phyloP scores from a whole-genome alignment of 2,888 invertebrate species.

The Himalopsyche kuldschensis region DNA sequence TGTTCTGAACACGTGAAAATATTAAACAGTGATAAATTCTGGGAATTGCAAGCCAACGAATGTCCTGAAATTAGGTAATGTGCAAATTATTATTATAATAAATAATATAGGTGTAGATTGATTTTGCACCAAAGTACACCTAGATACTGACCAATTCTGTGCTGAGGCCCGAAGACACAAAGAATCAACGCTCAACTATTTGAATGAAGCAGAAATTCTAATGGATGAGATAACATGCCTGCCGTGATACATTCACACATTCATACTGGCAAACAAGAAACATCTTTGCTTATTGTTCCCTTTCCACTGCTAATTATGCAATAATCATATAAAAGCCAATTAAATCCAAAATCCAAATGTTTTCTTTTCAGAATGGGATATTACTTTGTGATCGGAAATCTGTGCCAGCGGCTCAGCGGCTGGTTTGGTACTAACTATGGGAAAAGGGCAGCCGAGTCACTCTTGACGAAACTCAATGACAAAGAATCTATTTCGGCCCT shows the following conservation, averaged over 20 bases:
- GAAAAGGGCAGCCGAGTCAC: slow-evolving; percentile 58
- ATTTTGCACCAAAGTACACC: too few relatives aligned
- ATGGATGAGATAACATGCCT: too few relatives aligned
- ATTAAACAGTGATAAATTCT: slow-evolving; percentile 66
- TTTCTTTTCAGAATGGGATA: slow-evolving; percentile 61
- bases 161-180: too few relatives aligned
- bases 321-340: too few relatives aligned
- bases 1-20: slow-evolving; percentile 58
- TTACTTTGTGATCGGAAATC: slow-evolving; percentile 65
- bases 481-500: slow-evolving; percentile 67
- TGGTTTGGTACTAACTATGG: slow-evolving; percentile 60
- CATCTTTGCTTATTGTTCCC: too few relatives aligned
- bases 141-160: too few relatives aligned
- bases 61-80: slow-evolving; percentile 50
- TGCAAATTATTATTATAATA: neutral
- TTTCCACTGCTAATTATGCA: too few relatives aligned
- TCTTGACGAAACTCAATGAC: slow-evolving; percentile 70
- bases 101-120: too few relatives aligned
- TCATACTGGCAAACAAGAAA: too few relatives aligned
- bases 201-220: too few relatives aligned
- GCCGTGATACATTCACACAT: too few relatives aligned
- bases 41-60: slow-evolving; percentile 68
- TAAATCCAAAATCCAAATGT: neutral
- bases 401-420: slow-evolving; percentile 60
- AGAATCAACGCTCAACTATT: too few relatives aligned